Conservation (phyloP, 2,113 vertebrate species). For the Piaya cayana region DNA sequence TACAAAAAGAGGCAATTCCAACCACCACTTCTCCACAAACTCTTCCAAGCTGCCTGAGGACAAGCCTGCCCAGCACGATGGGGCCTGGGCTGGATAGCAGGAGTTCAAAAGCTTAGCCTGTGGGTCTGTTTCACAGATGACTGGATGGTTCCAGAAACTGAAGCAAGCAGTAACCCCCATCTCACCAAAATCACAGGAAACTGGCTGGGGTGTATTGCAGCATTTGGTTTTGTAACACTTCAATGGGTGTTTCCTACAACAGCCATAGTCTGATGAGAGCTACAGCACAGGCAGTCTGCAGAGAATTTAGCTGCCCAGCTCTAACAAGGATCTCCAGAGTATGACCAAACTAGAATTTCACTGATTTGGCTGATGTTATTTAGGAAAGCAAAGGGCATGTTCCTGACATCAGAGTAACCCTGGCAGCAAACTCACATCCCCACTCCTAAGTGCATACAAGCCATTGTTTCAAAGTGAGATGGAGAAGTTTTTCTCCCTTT, state of each 20-base stretch:
- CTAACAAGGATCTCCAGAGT: neutral
- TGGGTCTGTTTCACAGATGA: neutral
- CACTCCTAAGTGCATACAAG: neutral
- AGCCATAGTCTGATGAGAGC: neutral
- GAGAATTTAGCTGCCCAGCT: neutral
- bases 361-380: neutral
- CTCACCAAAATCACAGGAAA: neutral
- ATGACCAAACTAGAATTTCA: neutral
- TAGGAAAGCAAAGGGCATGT: neutral
- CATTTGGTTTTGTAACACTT: neutral
- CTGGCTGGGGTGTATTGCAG: fast-evolving
- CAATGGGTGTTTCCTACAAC: neutral
- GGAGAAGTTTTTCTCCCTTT: neutral
- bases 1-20: neutral
- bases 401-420: neutral
- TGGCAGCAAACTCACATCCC: neutral
- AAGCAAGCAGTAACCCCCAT: neutral
- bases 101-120: neutral
- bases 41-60: neutral
- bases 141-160: constrained; percentile 1
- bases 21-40: neutral
- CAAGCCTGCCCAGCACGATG: neutral
- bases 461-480: neutral
- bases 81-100: neutral
- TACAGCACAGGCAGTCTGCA: fast-evolving